Percentiles rank a stretch among this genome's conserved stretches.
These are phyloP conservation scores for Pristionchus maxplancki DNA, from an alignment of 2,888 invertebrate genomes.

Conservation along the genomic window DNA sequence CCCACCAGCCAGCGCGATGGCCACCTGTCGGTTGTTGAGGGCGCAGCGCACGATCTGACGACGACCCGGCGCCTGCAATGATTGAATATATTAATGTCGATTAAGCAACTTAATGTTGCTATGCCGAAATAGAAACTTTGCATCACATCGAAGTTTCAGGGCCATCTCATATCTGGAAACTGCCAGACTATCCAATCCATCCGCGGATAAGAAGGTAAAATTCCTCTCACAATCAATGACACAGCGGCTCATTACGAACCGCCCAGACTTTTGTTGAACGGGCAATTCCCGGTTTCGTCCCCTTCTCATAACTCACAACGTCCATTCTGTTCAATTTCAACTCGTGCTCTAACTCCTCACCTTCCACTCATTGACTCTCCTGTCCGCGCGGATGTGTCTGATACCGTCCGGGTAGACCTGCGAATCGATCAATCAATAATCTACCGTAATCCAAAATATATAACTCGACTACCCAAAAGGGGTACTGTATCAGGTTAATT, in stretches of 20 bases:
- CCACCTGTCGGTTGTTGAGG: slow-evolving; percentile 97
- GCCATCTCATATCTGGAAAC: no score
- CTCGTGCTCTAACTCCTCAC: background rate
- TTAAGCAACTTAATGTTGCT: no score
- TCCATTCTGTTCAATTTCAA: background rate
- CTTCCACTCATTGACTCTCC: slow-evolving; percentile 98
- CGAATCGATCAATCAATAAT: background rate
- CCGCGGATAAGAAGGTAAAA: no score
- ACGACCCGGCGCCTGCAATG: slow-evolving; percentile 89
- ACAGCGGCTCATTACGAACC: background rate
- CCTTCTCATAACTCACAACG: background rate
- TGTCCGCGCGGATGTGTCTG: slow-evolving; percentile 96
- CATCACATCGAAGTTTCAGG: no score
- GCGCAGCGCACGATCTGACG: slow-evolving; percentile 97
- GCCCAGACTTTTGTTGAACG: background rate
- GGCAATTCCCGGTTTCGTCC: background rate
- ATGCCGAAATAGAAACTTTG: no score
- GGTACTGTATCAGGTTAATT: slow-evolving; percentile 49
- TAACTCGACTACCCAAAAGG: no score
- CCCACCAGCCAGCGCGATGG: slow-evolving; percentile 93
- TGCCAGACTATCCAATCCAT: no score
- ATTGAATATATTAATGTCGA: no score
- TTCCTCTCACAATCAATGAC: no score
- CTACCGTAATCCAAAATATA: background rate
- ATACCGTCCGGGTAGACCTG: slow-evolving; percentile 98